Conservation (phyloP, 1,140 invertebrate genomes). For the Dendroctonus valens region DNA sequence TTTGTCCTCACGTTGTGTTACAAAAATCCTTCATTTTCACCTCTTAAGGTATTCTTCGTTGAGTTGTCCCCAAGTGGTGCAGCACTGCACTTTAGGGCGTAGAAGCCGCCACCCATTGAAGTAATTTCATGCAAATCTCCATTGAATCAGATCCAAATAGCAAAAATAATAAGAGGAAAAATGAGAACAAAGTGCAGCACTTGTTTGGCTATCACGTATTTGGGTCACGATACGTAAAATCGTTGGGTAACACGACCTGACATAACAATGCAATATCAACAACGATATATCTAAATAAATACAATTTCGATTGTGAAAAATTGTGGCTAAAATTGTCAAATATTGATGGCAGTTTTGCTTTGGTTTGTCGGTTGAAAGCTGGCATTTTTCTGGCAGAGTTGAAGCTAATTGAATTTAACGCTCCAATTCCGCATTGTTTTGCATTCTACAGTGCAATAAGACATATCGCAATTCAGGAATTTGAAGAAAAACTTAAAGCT, state of each 20-base stretch:
- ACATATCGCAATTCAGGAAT: not conserved
- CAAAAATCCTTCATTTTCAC: no score
- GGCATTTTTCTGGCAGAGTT: not conserved
- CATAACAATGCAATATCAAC: conserved; percentile 3
- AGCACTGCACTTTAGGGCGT: not conserved
- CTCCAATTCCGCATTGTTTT: conserved; percentile 2
- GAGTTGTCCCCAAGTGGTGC: no score
- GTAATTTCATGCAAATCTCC: conserved; percentile 8
- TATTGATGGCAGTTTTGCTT: not conserved
- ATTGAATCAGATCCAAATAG: conserved; percentile 9
- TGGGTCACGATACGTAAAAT: conserved; percentile 15
- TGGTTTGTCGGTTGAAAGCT: not conserved
- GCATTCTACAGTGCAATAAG: not conserved
- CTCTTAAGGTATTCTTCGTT: no score
- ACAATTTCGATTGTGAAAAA: not conserved
- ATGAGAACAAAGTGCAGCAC: conserved; percentile 16
- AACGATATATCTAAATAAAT: not conserved
- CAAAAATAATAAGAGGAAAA: conserved; percentile 4
- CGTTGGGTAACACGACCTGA: conserved; percentile 11
- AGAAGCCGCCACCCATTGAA: conserved; percentile 7
- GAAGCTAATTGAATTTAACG: conserved; percentile 7
- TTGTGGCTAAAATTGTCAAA: conserved; percentile 1
- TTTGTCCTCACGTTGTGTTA: no score
- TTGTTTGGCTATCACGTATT: conserved; percentile 26
- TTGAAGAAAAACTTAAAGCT: no score